Base-by-base conservation (phyloP, 2,888 invertebrate genomes). In the Cylloceria caligata region DNA sequence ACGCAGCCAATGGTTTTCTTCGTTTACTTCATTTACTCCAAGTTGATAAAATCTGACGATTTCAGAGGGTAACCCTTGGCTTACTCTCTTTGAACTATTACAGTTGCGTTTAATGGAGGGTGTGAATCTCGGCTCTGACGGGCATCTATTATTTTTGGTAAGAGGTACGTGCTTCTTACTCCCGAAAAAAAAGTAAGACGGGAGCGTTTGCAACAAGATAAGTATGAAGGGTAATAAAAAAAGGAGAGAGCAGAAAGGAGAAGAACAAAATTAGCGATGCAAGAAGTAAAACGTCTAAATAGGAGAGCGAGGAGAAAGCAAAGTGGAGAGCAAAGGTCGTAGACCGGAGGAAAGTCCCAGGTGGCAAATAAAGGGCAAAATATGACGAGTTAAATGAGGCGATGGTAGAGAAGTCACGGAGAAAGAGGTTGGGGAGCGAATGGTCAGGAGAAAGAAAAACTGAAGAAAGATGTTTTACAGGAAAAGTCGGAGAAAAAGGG, bases 301-400 rank as follows among this genome's bases (percentile, higher is more conserved):
- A 30, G 30, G 30, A 16, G 16, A 5, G 36, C n/a, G 36, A 30
- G 36, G 19, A 34, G 57, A 34, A 57, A 7, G 16, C 5, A n/a
- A 60, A 60, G 34, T 6, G 34, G 16, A 34, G 60, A 36, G 60
- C 60, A 34, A 60, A 60, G 60, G 60, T 34, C 60, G 60, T 16
- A 34, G 30, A 60, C 34, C 60, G 34, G 3, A 24, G 34, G 11
- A 19, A 60, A 60, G 36, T 60, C 60, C 60, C 60, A 34, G 60
- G 34, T 60, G 34, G 60, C 60, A 34, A 60, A 60, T 60, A 60
- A 60, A 60, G 60, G 34, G 60, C 60, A 34, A 60, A 60, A 60
- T 60, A 60, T 60, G 60, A 16, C 19, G 34, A 60, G 34, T 60
- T 11, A 60, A 60, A 60, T 34, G 34, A 60, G 36, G 30, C 60